Base-by-base conservation (phyloP, 2,888 invertebrate genomes). In the Poecilus cupreus region DNA sequence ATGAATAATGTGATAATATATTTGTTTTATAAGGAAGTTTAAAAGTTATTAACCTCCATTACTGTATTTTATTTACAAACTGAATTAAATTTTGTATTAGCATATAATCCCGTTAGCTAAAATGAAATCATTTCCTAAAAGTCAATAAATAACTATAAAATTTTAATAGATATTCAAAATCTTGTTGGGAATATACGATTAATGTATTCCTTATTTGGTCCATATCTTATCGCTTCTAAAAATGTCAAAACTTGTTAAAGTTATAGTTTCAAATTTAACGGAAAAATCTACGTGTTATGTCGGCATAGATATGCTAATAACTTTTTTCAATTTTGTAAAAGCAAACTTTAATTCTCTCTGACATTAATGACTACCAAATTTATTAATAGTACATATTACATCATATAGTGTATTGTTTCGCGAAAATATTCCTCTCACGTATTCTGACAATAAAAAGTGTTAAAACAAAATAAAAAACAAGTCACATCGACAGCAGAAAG, bases 381-480 rank as follows among this genome's bases (percentile, higher is more conserved):
- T 60, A 60, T 60, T 60, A 60, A 13, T 60, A 24, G 26, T 10
- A 43, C 43, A 43, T 3, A n/a, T 26, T 60, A 26, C 60, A 26
- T 13, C 43, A 13, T 16, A 8, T 11, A 60, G 20, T 54, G 60
- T 24, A 26, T 60, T 32, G 60, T 26, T 24, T 26, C 24, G 16
- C n/a, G 22, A 74, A 24, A 32, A 74, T 49, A 74, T 74, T 74
- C 74, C 24, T 51, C 26, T 16, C 51, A 74, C 18, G 49, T 49
- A 39, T 18, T 72, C n/a, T 18, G 22, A 22, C 11, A 64, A 64
- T 37, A 64, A 64, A 74, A 74, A 74, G 51, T 74, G 49, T 51
- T 74, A 51, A 74, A 74, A 72, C 20, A 74, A 26, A 74, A 49
- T n/a, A 51, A 74, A 74, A 18, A 74, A 32, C 32, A 32, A 32